These are phyloP conservation scores for Chaetogeoica ovagalla DNA, from an alignment of 2,888 invertebrate genomes.

Conservation along the genomic window DNA sequence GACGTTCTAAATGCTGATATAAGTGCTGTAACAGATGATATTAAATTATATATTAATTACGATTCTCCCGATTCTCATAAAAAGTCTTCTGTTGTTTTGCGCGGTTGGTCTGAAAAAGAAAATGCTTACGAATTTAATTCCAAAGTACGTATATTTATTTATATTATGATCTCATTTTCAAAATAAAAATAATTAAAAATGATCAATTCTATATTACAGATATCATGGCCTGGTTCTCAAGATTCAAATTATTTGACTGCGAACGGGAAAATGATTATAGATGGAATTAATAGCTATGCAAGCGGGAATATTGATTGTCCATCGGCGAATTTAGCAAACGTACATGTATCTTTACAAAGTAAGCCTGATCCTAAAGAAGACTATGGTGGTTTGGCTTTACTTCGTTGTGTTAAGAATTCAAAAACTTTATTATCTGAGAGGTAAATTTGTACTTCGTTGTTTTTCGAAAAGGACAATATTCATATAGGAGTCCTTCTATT, in stretches of 20 bases:
- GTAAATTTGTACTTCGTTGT: background rate
- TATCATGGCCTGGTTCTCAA: constrained; percentile 20
- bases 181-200: constrained; percentile 1
- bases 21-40: background rate
- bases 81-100: background rate
- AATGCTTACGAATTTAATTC: constrained; percentile 15
- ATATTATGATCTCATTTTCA: background rate
- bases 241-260: constrained; percentile 36
- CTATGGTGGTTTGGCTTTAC: constrained; percentile 2
- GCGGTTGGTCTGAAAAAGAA: constrained; percentile 1
- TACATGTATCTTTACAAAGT: background rate
- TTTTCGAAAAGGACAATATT: background rate
- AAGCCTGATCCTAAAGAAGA: background rate
- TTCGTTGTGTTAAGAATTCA: background rate
- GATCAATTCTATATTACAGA: background rate
- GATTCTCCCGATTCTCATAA: constrained; percentile 7
- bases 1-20: background rate
- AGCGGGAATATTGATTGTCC: constrained; percentile 27
- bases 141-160: constrained; percentile 20
- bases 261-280: constrained; percentile 6
- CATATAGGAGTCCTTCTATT: background rate
- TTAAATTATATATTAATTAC: background rate
- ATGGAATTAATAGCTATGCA: background rate
- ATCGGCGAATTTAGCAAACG: constrained; percentile 2
- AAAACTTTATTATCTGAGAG: constrained; percentile 15